A percentile compares a stretch with the other conserved stretches of the same genome.
Evolutionary conservation across 2,113 vertebrate species (phyloP).

Genomic region (human): DNA sequence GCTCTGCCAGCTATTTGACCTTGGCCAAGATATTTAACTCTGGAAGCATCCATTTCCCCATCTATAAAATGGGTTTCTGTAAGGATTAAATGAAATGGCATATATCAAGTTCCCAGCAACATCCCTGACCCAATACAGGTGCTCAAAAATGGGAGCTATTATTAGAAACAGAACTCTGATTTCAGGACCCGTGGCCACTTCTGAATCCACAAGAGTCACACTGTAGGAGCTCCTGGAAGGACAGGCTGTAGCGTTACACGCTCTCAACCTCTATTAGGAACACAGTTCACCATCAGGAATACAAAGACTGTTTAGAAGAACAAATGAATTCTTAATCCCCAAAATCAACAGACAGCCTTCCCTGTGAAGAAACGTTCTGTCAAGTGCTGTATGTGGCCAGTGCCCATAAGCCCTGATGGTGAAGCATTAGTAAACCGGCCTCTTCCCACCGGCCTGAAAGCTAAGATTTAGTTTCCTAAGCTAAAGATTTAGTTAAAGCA

Average conservation of each 20-base stretch:
- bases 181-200: background rate
- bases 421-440: background rate
- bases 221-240: background rate
- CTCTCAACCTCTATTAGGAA: background rate
- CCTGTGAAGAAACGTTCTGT: background rate
- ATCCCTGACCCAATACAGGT: background rate
- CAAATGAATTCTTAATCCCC: background rate
- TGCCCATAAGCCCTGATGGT: background rate
- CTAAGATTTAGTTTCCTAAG: background rate
- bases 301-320: background rate
- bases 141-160: background rate
- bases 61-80: background rate
- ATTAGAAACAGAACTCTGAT: background rate
- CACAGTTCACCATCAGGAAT: background rate
- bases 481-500: background rate
- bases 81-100: background rate
- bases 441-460: background rate
- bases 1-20: background rate
- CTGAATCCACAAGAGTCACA: background rate
- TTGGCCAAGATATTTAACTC: background rate
- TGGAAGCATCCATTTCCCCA: background rate
- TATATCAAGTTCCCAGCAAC: background rate
- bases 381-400: background rate
- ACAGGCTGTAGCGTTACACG: background rate
- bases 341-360: background rate